These are phyloP conservation scores for Rhadina sibilatrix DNA, from an alignment of 2,113 vertebrate species.

Conservation along the genomic window DNA sequence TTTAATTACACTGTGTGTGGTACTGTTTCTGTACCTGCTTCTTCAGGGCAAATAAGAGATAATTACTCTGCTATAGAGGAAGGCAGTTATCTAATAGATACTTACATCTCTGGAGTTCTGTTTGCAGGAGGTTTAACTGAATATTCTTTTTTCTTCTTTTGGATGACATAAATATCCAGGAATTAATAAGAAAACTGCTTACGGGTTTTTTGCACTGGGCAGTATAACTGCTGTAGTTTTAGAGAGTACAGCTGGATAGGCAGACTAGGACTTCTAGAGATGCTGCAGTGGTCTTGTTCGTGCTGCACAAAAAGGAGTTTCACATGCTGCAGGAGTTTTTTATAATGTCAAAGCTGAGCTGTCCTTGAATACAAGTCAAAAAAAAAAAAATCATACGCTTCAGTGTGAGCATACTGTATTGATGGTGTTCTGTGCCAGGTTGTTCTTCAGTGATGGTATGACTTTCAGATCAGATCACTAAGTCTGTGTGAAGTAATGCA, in stretches of 20 bases:
- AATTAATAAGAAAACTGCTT: background rate
- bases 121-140: background rate
- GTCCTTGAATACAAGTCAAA: background rate
- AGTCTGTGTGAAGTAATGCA: background rate
- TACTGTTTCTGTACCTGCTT: background rate
- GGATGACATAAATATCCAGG: background rate
- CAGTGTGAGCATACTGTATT: background rate
- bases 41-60: background rate
- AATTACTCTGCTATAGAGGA: background rate
- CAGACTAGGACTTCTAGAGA: background rate
- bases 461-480: background rate
- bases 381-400: background rate
- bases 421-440: background rate
- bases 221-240: background rate
- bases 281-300: background rate
- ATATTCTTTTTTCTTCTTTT: background rate
- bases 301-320: background rate
- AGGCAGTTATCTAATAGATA: background rate
- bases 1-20: background rate
- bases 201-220: background rate
- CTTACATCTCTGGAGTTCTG: background rate
- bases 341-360: background rate
- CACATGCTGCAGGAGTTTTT: background rate
- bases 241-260: background rate
- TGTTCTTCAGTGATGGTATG: background rate